Conservation (phyloP, 2,797 vertebrate species). For the Natrix natrix region DNA sequence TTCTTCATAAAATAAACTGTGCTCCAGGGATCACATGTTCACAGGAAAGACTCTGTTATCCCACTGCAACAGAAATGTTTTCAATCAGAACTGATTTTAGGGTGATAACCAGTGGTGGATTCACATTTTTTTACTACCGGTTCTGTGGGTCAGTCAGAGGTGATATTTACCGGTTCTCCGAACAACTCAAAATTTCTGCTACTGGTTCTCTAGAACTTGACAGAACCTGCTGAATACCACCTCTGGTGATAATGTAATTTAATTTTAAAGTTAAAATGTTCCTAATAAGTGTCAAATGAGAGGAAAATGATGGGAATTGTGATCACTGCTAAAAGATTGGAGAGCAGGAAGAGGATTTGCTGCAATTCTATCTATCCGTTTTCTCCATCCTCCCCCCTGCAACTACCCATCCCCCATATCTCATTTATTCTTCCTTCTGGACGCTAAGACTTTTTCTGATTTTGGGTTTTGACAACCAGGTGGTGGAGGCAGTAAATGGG, state of each 20-base stretch:
- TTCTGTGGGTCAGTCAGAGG: too few relatives aligned
- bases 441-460: not conserved
- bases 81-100: not conserved
- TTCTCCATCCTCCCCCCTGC: not conserved
- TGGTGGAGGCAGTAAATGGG: not conserved
- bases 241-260: not conserved
- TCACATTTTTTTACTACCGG: too few relatives aligned
- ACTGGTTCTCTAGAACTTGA: too few relatives aligned
- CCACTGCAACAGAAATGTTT: not conserved
- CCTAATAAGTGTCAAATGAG: not conserved
- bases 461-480: not conserved
- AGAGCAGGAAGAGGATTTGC: not conserved
- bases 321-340: not conserved
- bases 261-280: not conserved
- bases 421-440: not conserved
- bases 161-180: too few relatives aligned
- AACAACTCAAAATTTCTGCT: too few relatives aligned
- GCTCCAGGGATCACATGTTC: not conserved
- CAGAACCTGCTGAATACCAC: too few relatives aligned
- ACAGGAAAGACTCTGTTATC: not conserved
- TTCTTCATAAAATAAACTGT: not conserved
- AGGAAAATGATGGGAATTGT: not conserved
- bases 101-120: too few relatives aligned
- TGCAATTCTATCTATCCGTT: not conserved
- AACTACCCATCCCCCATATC: not conserved